Conservation (phyloP, 1,140 invertebrate genomes). For the Drosophila nigromelanica region DNA sequence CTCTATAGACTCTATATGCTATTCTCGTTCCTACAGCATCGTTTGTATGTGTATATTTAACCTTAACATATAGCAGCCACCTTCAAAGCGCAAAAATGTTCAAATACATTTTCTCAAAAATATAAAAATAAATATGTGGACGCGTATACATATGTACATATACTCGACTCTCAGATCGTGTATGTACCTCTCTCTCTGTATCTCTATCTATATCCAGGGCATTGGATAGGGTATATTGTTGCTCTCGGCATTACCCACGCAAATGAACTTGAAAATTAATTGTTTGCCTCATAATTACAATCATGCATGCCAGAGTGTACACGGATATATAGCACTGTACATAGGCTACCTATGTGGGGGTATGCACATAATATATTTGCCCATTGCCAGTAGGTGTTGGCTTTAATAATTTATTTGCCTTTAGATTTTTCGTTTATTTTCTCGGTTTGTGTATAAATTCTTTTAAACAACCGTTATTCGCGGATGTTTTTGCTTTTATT, state of each 20-base stretch:
- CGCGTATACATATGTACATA: slow-evolving; percentile 18
- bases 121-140: slow-evolving; percentile 78
- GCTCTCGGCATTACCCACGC: slow-evolving; percentile 48
- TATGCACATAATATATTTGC: slow-evolving; percentile 17
- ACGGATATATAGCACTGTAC: slow-evolving; percentile 10
- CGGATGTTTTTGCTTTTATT: slow-evolving; percentile 28
- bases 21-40: slow-evolving; percentile 33
- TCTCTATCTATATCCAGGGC: slow-evolving; percentile 37
- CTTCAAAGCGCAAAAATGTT: slow-evolving; percentile 61
- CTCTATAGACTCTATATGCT: slow-evolving; percentile 41
- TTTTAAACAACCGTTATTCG: slow-evolving; percentile 51
- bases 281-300: slow-evolving; percentile 66
- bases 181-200: slow-evolving; percentile 31
- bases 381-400: slow-evolving; percentile 59
- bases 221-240: slow-evolving; percentile 47
- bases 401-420: slow-evolving; percentile 65
- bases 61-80: slow-evolving; percentile 81
- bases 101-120: slow-evolving; percentile 70
- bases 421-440: slow-evolving; percentile 25
- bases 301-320: slow-evolving; percentile 5
- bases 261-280: slow-evolving; percentile 80
- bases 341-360: slow-evolving; percentile 20
- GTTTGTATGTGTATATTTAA: slow-evolving; percentile 62
- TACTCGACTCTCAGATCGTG: slow-evolving; percentile 20
- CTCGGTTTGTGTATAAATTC: slow-evolving; percentile 69